phyloP scores from a whole-genome alignment of 2,113 vertebrate genomes.

The Polypterus bichir region DNA sequence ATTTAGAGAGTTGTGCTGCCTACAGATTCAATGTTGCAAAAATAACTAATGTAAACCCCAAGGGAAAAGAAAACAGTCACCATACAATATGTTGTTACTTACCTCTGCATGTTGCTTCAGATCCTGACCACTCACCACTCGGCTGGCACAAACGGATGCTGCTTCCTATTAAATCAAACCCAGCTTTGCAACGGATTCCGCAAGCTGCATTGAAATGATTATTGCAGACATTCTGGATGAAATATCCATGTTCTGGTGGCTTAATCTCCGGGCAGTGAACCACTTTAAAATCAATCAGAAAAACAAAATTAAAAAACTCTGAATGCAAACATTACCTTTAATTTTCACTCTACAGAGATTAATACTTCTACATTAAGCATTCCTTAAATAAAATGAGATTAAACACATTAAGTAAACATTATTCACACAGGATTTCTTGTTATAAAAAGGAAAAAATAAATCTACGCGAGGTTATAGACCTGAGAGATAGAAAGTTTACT shows the following conservation, averaged over 20 bases:
- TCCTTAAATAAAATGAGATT: too few species aligned
- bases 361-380: too few species aligned
- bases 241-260: constrained; percentile 83
- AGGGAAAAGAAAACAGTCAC: neutral
- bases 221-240: constrained; percentile 84
- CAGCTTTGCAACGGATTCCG: constrained; percentile 73
- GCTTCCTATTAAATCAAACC: constrained; percentile 79
- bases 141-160: constrained; percentile 81
- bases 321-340: too few species aligned
- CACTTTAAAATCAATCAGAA: constrained; percentile 39
- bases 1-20: too few species aligned
- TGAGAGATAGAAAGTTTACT: too few species aligned
- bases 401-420: too few species aligned
- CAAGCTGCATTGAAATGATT: constrained; percentile 88
- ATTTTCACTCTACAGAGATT: too few species aligned
- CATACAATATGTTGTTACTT: constrained; percentile 18
- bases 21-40: too few species aligned
- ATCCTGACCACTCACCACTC: constrained; percentile 75
- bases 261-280: constrained; percentile 68
- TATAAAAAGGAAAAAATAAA: too few species aligned
- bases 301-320: neutral
- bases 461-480: too few species aligned
- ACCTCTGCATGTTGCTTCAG: constrained; percentile 73
- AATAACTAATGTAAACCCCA: too few species aligned
- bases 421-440: too few species aligned